Evolutionary conservation across 2,888 invertebrate genomes (phyloP).

Genomic region (Mimumesa dahlbomi): DNA sequence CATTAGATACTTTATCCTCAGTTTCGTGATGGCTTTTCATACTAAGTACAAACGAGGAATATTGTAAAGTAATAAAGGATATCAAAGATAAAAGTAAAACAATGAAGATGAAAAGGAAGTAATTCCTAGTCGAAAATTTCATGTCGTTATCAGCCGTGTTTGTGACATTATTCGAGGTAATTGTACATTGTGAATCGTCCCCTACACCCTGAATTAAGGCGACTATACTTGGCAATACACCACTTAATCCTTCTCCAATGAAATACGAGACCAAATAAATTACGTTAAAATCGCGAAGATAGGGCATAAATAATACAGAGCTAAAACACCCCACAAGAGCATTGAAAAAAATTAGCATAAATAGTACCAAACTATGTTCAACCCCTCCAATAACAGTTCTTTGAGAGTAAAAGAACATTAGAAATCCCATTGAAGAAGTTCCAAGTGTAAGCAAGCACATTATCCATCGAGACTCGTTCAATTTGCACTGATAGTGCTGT

Average conservation of each 20-base stretch:
- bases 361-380: constrained; percentile 83
- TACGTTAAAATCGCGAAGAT: constrained; percentile 83
- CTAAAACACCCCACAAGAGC: constrained; percentile 86
- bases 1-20: constrained; percentile 88
- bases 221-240: constrained; percentile 85
- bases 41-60: constrained; percentile 72
- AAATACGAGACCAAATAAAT: constrained; percentile 85
- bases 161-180: constrained; percentile 66
- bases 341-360: constrained; percentile 83
- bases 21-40: constrained; percentile 73
- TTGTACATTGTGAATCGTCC: constrained; percentile 79
- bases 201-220: constrained; percentile 85
- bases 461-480: constrained; percentile 82
- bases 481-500: constrained; percentile 73
- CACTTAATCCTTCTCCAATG: constrained; percentile 85
- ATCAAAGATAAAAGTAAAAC: constrained; percentile 81
- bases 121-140: constrained; percentile 80
- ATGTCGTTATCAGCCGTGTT: constrained; percentile 49
- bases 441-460: constrained; percentile 82
- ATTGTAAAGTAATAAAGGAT: constrained; percentile 82
- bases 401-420: constrained; percentile 78
- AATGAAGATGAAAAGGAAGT: constrained; percentile 82
- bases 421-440: constrained; percentile 76
- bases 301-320: constrained; percentile 86
- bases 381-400: constrained; percentile 82